Percentiles rank a stretch among this genome's conserved stretches.
These are phyloP conservation scores for Daubentonia madagascariensis DNA, from an alignment of 2,113 vertebrate species.

Conservation along the genomic window DNA sequence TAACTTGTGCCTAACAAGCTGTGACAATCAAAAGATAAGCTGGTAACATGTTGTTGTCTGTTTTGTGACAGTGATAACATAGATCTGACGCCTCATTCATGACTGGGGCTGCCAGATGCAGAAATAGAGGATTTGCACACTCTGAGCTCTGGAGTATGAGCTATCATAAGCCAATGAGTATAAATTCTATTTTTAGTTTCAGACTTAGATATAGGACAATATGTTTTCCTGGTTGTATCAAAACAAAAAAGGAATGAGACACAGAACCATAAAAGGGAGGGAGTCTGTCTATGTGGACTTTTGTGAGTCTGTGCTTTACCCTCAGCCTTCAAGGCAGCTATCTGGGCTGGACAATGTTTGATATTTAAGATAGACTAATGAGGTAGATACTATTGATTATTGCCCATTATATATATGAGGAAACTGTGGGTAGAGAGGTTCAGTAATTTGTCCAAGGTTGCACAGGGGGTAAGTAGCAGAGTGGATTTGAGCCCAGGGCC, in stretches of 20 bases:
- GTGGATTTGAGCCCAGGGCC: background rate
- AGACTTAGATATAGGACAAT: background rate
- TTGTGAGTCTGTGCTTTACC: background rate
- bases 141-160: background rate
- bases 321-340: background rate
- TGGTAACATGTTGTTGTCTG: background rate
- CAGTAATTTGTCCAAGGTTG: background rate
- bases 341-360: background rate
- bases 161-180: background rate
- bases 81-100: background rate
- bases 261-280: background rate
- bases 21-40: background rate
- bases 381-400: background rate
- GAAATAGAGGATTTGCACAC: background rate
- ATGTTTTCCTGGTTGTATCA: background rate
- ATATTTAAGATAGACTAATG: background rate
- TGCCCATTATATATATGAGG: background rate
- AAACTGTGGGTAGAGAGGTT: background rate
- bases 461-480: background rate
- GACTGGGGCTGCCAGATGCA: background rate
- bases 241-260: background rate
- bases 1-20: background rate
- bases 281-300: background rate
- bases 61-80: background rate
- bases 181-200: background rate